Evolutionary conservation across 2,113 vertebrate genomes (phyloP).

Genomic region (Plectropomus leopardus): DNA sequence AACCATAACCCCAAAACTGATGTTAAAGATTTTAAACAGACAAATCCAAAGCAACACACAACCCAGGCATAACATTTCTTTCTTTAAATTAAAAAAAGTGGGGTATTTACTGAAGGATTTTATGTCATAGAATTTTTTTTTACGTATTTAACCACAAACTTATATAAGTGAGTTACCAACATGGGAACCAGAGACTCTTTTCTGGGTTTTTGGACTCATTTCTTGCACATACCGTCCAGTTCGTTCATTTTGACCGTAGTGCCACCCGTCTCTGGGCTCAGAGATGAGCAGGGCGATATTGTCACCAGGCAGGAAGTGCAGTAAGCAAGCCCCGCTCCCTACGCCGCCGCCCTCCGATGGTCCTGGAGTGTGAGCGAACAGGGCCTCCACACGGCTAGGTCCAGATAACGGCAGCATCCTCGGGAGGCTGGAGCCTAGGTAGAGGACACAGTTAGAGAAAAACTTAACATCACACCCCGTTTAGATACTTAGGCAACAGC

Average conservation of each 20-base stretch:
- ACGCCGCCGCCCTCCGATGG: constrained; percentile 46
- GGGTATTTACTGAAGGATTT: too few relatives aligned
- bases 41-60: too few relatives aligned
- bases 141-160: too few relatives aligned
- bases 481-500: too few relatives aligned
- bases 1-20: too few relatives aligned
- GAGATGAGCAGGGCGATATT: constrained; percentile 86
- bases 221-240: constrained; percentile 82
- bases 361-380: constrained; percentile 82
- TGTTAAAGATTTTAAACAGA: too few relatives aligned
- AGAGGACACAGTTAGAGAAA: not conserved
- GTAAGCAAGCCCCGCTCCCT: constrained; percentile 81
- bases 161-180: too few relatives aligned
- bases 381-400: constrained; percentile 77
- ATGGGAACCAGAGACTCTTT: too few relatives aligned
- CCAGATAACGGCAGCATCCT: constrained; percentile 81
- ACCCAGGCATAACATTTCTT: too few relatives aligned
- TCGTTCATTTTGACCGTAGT: constrained; percentile 89
- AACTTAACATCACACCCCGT: not conserved
- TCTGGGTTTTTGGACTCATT: too few relatives aligned
- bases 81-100: too few relatives aligned
- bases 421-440: constrained; percentile 85
- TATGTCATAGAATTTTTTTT: too few relatives aligned
- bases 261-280: constrained; percentile 89
- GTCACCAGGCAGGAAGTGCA: constrained; percentile 87